phyloP scores from a whole-genome alignment of 2,113 vertebrate genomes.

The Heptranchias perlo region DNA sequence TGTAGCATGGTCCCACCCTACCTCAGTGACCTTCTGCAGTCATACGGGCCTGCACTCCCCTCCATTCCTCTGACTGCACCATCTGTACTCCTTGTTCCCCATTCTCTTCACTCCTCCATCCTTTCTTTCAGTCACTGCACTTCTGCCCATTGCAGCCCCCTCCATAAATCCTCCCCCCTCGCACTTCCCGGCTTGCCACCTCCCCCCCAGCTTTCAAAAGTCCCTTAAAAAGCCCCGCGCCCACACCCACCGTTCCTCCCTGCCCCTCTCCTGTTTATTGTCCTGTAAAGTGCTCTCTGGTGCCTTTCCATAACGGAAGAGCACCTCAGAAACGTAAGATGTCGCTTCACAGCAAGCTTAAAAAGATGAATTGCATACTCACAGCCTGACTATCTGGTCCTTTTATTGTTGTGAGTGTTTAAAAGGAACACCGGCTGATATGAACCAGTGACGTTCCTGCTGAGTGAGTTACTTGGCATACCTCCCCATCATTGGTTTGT shows the following conservation, averaged over 20 bases:
- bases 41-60: not conserved
- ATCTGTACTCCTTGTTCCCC: not conserved
- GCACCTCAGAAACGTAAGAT: too few species aligned
- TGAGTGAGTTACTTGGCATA: not conserved
- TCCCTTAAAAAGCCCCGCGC: not conserved
- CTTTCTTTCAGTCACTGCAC: not conserved
- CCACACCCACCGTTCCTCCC: slow-evolving; percentile 40
- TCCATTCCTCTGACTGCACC: not conserved
- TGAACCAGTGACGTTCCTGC: not conserved
- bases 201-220: not conserved
- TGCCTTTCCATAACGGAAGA: not conserved
- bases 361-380: not conserved
- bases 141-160: not conserved
- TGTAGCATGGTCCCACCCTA: not conserved
- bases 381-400: not conserved
- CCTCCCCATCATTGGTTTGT: not conserved
- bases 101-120: not conserved
- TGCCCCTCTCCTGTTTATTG: slow-evolving; percentile 40
- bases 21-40: not conserved
- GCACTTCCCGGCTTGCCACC: too few species aligned
- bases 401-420: not conserved
- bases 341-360: not conserved
- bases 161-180: not conserved
- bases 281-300: slow-evolving; percentile 47
- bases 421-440: not conserved